A percentile compares a stretch with the other conserved stretches of the same genome.
Evolutionary conservation across 1,140 invertebrate genomes (phyloP).

Genomic region (Drosophila sturtevanti): DNA sequence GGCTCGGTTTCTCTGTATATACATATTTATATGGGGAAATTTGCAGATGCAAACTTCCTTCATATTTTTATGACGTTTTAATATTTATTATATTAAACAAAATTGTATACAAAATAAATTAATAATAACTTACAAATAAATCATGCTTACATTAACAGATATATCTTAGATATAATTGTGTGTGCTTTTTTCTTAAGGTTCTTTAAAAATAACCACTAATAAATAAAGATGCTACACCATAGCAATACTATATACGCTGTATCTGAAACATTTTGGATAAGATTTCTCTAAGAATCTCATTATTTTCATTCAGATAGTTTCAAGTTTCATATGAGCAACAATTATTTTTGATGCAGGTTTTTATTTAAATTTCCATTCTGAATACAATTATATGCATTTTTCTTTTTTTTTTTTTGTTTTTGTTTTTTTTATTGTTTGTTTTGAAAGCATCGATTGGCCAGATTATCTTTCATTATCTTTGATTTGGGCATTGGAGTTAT

Average conservation of each 20-base stretch:
- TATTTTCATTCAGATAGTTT: background rate
- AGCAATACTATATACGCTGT: background rate
- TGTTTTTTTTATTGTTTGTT: background rate
- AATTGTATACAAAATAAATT: constrained; percentile 1
- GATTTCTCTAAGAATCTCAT: background rate
- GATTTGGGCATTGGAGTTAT: background rate
- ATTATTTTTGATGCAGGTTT: constrained; percentile 6
- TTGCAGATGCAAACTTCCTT: background rate
- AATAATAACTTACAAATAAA: constrained; percentile 3
- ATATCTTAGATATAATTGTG: constrained; percentile 2
- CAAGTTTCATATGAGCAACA: background rate
- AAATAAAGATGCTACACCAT: no score
- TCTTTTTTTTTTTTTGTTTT: background rate
- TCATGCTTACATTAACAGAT: constrained; percentile 5
- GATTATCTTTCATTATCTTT: background rate
- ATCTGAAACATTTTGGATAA: background rate
- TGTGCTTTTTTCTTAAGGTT: background rate
- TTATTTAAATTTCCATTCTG: constrained; percentile 7
- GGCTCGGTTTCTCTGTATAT: constrained; percentile 5
- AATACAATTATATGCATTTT: constrained; percentile 2
- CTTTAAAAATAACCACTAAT: background rate
- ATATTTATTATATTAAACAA: constrained; percentile 9
- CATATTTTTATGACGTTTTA: background rate
- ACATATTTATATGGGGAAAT: background rate
- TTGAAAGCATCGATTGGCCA: background rate